Evolutionary conservation across 1,140 invertebrate species (phyloP).

Genomic region (Ceratosolen fusciceps): DNA sequence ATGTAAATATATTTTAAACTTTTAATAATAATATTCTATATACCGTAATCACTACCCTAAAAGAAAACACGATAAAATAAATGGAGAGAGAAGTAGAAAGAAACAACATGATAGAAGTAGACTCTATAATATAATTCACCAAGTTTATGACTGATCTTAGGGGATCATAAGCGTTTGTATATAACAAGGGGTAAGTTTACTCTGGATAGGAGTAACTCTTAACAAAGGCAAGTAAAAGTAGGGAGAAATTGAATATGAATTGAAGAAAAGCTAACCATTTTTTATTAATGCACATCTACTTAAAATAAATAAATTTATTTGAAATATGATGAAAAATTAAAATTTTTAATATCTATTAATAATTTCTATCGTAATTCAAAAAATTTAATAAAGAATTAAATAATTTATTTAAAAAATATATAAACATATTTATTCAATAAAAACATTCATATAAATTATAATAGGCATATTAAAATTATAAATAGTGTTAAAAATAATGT

Average conservation of each 20-base stretch:
- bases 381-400: no score
- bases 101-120: constrained; percentile 55
- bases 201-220: constrained; percentile 51
- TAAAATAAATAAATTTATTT: no score
- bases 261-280: constrained; percentile 23
- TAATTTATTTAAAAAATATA: no score
- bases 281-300: no score
- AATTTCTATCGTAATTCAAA: no score
- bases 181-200: constrained; percentile 70
- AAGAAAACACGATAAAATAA: constrained; percentile 34
- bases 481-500: no score
- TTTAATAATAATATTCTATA: background rate
- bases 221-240: constrained; percentile 35
- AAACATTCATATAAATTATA: no score
- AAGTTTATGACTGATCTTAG: constrained; percentile 71
- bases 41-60: background rate
- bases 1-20: background rate
- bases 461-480: no score
- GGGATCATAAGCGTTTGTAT: constrained; percentile 70
- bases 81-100: constrained; percentile 17
- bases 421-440: no score
- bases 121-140: constrained; percentile 71
- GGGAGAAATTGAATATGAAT: constrained; percentile 48
- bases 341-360: no score
- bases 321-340: background rate